Evolutionary conservation across 2,888 invertebrate species (phyloP).

Genomic region (Mayetiola destructor): DNA sequence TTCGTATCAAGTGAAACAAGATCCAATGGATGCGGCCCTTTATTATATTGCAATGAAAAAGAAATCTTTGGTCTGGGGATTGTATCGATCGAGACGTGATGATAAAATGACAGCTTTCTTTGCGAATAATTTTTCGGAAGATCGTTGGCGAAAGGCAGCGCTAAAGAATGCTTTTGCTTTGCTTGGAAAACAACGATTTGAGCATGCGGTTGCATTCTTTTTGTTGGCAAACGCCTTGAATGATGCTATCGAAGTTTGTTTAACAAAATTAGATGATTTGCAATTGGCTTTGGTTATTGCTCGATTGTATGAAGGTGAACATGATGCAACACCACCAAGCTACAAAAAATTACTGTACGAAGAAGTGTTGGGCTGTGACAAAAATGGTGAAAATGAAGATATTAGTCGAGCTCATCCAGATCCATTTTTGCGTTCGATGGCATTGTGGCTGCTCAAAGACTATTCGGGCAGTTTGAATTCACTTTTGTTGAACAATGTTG

Average conservation of each 20-base stretch:
- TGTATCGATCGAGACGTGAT: constrained; percentile 77
- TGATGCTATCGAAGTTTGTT: constrained; percentile 81
- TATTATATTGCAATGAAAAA: constrained; percentile 98
- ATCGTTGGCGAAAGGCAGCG: constrained; percentile 94
- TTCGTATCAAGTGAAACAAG: constrained; percentile 78
- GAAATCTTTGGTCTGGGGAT: constrained; percentile 88
- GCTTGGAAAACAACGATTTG: constrained; percentile 79
- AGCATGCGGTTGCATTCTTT: constrained; percentile 98
- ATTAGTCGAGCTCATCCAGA: constrained; percentile 71
- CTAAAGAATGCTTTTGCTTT: constrained; percentile 95
- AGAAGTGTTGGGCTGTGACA: constrained; percentile 60
- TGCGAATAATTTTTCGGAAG: constrained; percentile 80
- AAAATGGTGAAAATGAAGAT: constrained; percentile 52
- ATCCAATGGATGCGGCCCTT: constrained; percentile 93
- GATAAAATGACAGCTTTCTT: constrained; percentile 93
- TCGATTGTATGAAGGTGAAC: constrained; percentile 74
- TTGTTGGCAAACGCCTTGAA: constrained; percentile 83
- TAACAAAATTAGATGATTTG: constrained; percentile 79
- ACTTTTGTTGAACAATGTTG: constrained; percentile 62
- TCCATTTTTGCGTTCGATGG: constrained; percentile 96
- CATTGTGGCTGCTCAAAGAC: constrained; percentile 89
- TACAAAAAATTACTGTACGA: constrained; percentile 62
- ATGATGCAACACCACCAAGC: constrained; percentile 50
- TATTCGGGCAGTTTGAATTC: constrained; percentile 78
- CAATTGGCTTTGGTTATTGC: constrained; percentile 91